phyloP scores from a whole-genome alignment of 2,797 vertebrate species.

The Myotis myotis region DNA sequence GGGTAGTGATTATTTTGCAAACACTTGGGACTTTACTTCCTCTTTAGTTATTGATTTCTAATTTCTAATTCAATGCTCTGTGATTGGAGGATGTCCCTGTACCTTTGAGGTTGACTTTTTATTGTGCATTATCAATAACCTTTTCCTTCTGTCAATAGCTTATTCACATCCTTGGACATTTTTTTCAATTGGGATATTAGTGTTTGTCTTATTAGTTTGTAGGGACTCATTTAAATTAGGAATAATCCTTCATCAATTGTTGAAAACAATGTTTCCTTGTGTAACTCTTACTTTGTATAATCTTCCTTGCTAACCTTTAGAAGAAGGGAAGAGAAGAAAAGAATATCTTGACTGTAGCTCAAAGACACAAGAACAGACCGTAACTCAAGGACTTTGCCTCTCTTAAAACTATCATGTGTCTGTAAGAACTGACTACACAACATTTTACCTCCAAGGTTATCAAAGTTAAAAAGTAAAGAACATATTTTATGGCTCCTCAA shows the following conservation, averaged over 20 bases:
- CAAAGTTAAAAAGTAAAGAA: conserved; percentile 50
- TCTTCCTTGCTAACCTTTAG: not conserved
- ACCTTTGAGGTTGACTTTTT: not conserved
- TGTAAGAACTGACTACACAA: not conserved
- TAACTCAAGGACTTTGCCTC: conserved; percentile 1
- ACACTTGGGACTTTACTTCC: not conserved
- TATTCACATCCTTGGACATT: not conserved
- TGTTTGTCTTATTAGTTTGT: conserved; percentile 40
- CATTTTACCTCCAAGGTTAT: not conserved
- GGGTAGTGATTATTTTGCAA: not conserved
- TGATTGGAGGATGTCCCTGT: not conserved
- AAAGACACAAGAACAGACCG: not conserved
- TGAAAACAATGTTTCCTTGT: conserved; percentile 16
- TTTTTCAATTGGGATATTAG: not conserved
- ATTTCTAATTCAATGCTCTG: conserved; percentile 26
- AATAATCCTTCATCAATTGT: not conserved
- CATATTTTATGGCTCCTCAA: not conserved
- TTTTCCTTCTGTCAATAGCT: not conserved
- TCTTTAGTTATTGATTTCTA: not conserved
- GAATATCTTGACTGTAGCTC: not conserved
- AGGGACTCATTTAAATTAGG: not conserved
- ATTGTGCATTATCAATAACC: not conserved
- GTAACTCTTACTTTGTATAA: not conserved
- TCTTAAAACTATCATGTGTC: not conserved
- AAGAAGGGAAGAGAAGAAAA: not conserved